Base-by-base conservation (phyloP, 2,888 invertebrate species). In the Drosophila kuntzei region DNA sequence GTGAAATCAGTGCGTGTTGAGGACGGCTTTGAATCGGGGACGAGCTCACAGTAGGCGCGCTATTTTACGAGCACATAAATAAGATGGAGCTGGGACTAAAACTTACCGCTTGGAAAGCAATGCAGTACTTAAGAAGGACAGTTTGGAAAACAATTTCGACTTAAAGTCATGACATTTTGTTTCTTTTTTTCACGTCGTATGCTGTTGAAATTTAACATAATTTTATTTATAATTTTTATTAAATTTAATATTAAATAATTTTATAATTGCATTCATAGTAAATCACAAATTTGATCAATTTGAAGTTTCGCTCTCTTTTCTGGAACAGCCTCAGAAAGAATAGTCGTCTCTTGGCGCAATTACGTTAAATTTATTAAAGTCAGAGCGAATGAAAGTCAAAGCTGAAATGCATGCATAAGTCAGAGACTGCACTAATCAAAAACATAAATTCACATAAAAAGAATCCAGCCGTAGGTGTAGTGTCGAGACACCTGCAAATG, bases 381-480 rank as follows among this genome's bases (percentile, higher is more conserved):
- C 68, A 25, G 54, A 44, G 37, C 67, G 68, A 74, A 84, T 59
- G 63, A 72, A 64, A 70, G 71, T 74, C 65, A 83, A 67, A 70
- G 59, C 54, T 67, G 51, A 74, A 85, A 75, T 81, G 85, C 81
- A 81, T 71, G 61, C 74, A 85, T 87, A 89, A 82, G 80, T 73
- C 75, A 89, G 72, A 80, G 70, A 57, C 71, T 82, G 80, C 73
- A 82, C 88, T 89, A 85, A 86, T 86, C 85, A 86, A 89, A 86
- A 76, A 77, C 88, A 86, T 86, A 86, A 88, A 86, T 86, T 85
- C 89, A 82, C 87, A 88, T 85, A 77, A 88, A 82, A 86, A 85
- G 46, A 74, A 70, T 74, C 58, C 27, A 41, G 68, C 61, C 69
- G 25, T 37, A 41, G 60, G 46, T 46, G 55, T 44, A 20, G 51